phyloP scores from a whole-genome alignment of 2,888 invertebrate genomes.

The Cosmopolites sordidus region DNA sequence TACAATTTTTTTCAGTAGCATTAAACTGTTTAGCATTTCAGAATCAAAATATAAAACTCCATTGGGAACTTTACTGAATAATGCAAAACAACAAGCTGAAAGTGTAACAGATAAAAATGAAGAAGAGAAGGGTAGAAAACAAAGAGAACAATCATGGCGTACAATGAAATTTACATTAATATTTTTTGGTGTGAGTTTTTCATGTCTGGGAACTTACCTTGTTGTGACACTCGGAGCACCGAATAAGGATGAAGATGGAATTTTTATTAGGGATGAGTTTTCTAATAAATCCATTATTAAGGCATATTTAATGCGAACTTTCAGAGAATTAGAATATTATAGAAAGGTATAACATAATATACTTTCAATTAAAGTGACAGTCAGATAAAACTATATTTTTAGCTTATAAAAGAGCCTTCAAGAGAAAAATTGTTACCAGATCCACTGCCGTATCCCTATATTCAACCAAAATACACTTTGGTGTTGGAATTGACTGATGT shows the following conservation, averaged over 20 bases:
- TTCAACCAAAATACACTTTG: constrained; percentile 95
- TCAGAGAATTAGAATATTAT: constrained; percentile 43
- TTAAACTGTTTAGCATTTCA: constrained; percentile 7
- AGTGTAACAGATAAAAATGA: constrained; percentile 29
- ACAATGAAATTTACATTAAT: constrained; percentile 44
- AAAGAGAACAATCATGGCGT: constrained; percentile 41
- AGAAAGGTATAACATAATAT: constrained; percentile 34
- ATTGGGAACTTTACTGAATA: constrained; percentile 32
- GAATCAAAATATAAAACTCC: constrained; percentile 30
- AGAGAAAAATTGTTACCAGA: constrained; percentile 91
- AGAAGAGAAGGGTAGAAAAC: constrained; percentile 37
- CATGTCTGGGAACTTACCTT: constrained; percentile 57
- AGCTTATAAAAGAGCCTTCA: constrained; percentile 91
- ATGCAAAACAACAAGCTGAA: constrained; percentile 30
- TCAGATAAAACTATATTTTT: constrained; percentile 28
- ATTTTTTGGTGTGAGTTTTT: constrained; percentile 59
- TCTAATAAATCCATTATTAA: constrained; percentile 60
- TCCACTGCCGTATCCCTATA: constrained; percentile 82
- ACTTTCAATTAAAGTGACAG: too few species aligned
- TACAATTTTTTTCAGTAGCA: constrained; percentile 9
- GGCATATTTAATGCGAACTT: constrained; percentile 67
- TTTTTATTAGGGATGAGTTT: constrained; percentile 71
- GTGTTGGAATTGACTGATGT: constrained; percentile 95
- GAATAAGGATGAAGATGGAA: constrained; percentile 66
- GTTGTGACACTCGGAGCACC: constrained; percentile 73